Evolutionary conservation across 2,888 invertebrate species (phyloP), one percentile per base, ranked within the genome.

Genomic region (Neelides folsomi): DNA sequence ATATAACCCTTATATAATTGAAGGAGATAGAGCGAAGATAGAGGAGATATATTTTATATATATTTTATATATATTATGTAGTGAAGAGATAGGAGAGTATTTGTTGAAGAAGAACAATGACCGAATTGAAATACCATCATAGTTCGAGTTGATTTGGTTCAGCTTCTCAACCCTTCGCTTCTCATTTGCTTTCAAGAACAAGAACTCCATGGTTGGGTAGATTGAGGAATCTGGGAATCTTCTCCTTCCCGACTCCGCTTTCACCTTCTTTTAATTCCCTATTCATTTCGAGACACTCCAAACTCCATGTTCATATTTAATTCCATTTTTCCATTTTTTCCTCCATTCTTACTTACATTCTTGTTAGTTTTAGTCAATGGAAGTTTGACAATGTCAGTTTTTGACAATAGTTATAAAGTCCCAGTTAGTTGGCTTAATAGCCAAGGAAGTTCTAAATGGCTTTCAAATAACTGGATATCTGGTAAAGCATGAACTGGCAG

Each of bases 111-210:
- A 20, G 41, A 49, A 49, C 42, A 36, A 43, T 36, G 43, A 41
- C 43, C 43, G 42, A 49, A 42, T 36, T 49, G 20, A 35, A 43
- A 42, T 50, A 53, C 53, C 53, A 47, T 53, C 53, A 39, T 53
- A 49, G 49, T 50, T 53, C 39, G 53, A 49, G 41, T 53, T 53
- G 45, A 53, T 50, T 53, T 44, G 53, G 50, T 53, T 53, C 45
- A 50, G 49, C 19, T 53, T 53, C 34, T 53, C 53, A 16, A 53
- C 50, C 50, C 43, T 43, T 15, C 47, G 35, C 42, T 53, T 53
- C 20, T 53, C 53, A 34, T 47, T 40, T 13, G 12, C 12, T 37
- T 16, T 50, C 49, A 34, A 45, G 10, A 46, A 34, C 27, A 53
- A 53, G 44, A 50, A 50, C 19, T 53, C 53, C 53, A 53, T 53